These are phyloP conservation scores for Machimus rusticus DNA, from an alignment of 2,888 invertebrate genomes.

Conservation along the genomic window DNA sequence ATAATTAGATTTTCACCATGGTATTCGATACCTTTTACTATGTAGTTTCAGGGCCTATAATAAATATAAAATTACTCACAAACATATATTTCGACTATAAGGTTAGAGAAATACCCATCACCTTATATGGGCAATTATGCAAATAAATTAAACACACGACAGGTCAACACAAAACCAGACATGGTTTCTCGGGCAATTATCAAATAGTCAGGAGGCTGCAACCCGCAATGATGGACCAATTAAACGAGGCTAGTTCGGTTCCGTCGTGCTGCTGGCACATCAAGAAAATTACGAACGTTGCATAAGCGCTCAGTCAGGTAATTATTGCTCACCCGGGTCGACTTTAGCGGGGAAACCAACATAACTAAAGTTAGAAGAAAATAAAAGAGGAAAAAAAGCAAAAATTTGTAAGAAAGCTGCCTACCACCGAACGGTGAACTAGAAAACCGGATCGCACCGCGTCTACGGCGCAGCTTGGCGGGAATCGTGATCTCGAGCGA, in stretches of 20 bases:
- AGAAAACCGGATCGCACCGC: neutral
- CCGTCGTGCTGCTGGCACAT: neutral
- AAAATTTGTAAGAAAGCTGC: neutral
- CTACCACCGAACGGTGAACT: neutral
- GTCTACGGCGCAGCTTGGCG: neutral
- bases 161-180: neutral
- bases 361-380: neutral
- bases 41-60: too few relatives aligned
- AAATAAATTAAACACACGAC: neutral
- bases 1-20: too few relatives aligned
- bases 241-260: neutral
- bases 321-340: constrained; percentile 11
- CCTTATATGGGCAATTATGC: neutral
- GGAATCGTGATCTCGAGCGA: neutral
- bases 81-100: neutral
- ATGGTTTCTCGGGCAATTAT: neutral
- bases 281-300: neutral
- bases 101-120: neutral
- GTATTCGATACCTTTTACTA: too few relatives aligned
- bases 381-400: neutral
- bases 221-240: neutral
- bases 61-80: neutral
- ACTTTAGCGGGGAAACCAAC: neutral
- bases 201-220: neutral
- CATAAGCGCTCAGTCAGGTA: neutral